These are phyloP conservation scores for Cenopis cana DNA, from an alignment of 2,888 invertebrate genomes.

Conservation along the genomic window DNA sequence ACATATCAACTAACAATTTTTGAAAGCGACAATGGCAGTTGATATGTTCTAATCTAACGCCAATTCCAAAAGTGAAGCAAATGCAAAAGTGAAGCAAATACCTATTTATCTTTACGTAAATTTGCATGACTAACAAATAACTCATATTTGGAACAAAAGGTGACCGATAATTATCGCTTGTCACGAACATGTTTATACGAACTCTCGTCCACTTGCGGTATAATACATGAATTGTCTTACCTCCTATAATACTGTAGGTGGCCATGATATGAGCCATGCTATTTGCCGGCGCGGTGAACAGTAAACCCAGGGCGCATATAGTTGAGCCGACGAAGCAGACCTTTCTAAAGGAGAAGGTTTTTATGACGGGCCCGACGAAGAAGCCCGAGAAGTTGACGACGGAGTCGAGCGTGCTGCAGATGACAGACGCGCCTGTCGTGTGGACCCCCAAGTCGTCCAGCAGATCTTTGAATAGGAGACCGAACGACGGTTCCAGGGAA, in stretches of 20 bases:
- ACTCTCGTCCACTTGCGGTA: slow-evolving; percentile 10
- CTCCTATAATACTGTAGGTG: slow-evolving; percentile 91
- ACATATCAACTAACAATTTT: too few relatives aligned
- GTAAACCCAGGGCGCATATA: slow-evolving; percentile 88
- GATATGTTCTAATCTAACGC: too few relatives aligned
- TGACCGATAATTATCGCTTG: slow-evolving; percentile 3
- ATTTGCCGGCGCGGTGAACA: slow-evolving; percentile 88
- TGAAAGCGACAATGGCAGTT: too few relatives aligned
- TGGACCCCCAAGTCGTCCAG: slow-evolving; percentile 88
- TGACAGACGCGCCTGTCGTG: slow-evolving; percentile 90
- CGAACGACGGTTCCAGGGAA: slow-evolving; percentile 92
- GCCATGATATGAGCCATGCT: slow-evolving; percentile 89
- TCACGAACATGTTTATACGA: slow-evolving; percentile 22
- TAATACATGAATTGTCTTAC: slow-evolving; percentile 69
- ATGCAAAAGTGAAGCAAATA: too few relatives aligned
- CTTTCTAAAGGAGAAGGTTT: slow-evolving; percentile 90
- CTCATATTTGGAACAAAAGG: slow-evolving; percentile 4
- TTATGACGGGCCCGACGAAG: slow-evolving; percentile 90
- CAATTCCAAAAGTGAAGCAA: too few relatives aligned
- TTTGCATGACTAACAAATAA: too few relatives aligned
- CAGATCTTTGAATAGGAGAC: slow-evolving; percentile 91
- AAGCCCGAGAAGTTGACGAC: slow-evolving; percentile 92
- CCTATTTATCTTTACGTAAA: too few relatives aligned
- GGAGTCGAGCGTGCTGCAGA: slow-evolving; percentile 90
- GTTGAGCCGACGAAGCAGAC: slow-evolving; percentile 88